phyloP scores from a whole-genome alignment of 2,113 vertebrate species.

The Falcunculus frontatus region DNA sequence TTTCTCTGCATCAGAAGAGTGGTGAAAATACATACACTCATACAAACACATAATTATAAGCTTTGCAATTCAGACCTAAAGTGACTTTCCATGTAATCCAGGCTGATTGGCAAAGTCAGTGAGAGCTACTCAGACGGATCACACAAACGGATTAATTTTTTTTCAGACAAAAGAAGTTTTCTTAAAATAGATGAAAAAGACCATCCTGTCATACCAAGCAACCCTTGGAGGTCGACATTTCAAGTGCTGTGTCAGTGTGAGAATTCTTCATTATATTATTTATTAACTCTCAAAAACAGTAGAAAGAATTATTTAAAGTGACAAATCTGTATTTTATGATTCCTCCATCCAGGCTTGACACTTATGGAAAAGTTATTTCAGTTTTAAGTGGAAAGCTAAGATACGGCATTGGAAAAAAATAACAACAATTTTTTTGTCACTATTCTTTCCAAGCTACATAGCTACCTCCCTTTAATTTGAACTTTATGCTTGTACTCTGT shows the following conservation, averaged over 20 bases:
- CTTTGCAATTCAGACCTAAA: not conserved
- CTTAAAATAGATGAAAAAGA: not conserved
- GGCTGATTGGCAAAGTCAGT: not conserved
- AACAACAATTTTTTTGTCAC: not conserved
- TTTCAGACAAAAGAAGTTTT: not conserved
- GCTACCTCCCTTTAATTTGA: not conserved
- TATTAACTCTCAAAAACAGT: not conserved
- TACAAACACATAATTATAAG: not conserved
- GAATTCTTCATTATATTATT: not conserved
- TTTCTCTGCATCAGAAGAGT: not conserved
- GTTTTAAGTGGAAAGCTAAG: not conserved
- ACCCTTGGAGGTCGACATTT: not conserved
- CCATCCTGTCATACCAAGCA: not conserved
- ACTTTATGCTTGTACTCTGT: not conserved
- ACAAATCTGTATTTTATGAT: not conserved
- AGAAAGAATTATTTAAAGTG: not conserved
- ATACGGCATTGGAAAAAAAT: not conserved
- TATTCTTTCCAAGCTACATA: not conserved
- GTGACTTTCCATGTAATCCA: not conserved
- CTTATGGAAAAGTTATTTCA: not conserved
- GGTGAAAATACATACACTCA: not conserved
- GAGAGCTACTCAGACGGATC: not conserved
- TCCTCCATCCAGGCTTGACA: not conserved
- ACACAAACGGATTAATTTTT: not conserved
- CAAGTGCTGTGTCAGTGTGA: not conserved